Evolutionary conservation across 2,888 invertebrate species (phyloP).

Genomic region (Dasypolia templi): DNA sequence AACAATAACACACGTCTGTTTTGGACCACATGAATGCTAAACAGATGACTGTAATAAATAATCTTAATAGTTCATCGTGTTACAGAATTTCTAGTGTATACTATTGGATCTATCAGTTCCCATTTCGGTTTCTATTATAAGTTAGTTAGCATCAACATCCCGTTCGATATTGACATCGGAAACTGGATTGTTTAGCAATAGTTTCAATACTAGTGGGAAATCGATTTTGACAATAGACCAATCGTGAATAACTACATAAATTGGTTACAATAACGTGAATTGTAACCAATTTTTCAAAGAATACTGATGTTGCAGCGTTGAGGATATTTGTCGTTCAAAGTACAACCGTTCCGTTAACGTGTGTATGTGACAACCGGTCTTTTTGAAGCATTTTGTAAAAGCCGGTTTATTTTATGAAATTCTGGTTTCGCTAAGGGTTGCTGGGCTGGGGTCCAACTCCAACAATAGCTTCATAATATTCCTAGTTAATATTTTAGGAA

Average conservation of each 20-base stretch:
- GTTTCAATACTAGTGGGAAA: slow-evolving; percentile 69
- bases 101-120: slow-evolving; percentile 55
- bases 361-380: slow-evolving; percentile 8
- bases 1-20: slow-evolving; percentile 83
- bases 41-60: slow-evolving; percentile 66
- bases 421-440: slow-evolving; percentile 17
- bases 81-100: slow-evolving; percentile 57
- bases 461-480: slow-evolving; percentile 1
- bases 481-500: no score
- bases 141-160: slow-evolving; percentile 61
- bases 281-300: slow-evolving; percentile 48
- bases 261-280: slow-evolving; percentile 58
- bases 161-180: slow-evolving; percentile 60
- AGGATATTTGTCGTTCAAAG: slow-evolving; percentile 42
- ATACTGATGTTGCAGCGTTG: slow-evolving; percentile 53
- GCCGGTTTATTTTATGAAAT: not conserved
- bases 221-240: slow-evolving; percentile 60
- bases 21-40: slow-evolving; percentile 71
- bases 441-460: not conserved
- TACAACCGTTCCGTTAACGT: slow-evolving; percentile 34
- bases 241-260: no score
- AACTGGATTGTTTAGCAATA: slow-evolving; percentile 68
- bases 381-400: not conserved
- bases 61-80: slow-evolving; percentile 66
- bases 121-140: slow-evolving; percentile 56